Base-by-base conservation (phyloP, 2,113 vertebrate genomes). In the Psittacula cyanocephala region DNA sequence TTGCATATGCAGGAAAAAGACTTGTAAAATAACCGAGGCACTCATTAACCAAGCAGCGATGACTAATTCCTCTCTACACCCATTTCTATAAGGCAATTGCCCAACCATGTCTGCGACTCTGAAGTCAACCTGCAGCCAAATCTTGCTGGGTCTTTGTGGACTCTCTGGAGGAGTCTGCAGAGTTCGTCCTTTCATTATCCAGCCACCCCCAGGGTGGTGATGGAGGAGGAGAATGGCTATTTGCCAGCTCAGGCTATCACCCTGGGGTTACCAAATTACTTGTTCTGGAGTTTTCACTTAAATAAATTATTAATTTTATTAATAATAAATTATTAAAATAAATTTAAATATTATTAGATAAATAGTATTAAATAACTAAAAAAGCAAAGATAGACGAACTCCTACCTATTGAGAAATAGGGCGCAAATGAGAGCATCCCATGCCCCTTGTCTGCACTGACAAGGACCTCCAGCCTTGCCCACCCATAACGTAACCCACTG, bases 41-140 rank as follows among this genome's bases (percentile, higher is more conserved):
- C 71, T 94, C 85, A 88, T 77, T 93, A 95, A 91, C 86, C 76
- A 53, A 93, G 62, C 52, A 44, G 64, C 1, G 76, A 62, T 96
- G 82, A 96, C 86, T 97, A 96, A 97, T 50, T 89, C 55, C n/a
- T 96, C 77, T 81, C 86, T 94, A 92, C 85, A 53, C 92, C 86
- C 80, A 88, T 91, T 93, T 92, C 94, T 74, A 75, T 63, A 77
- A 83, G 86, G 55, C 80, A 91, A 23, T 95, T 96, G 83, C 91
- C 86, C 92, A 96, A 95, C 69, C 37, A 64, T 81, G 91, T 95
- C 95, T 96, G 88, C 0, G 7, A 92, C 52, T 86, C 76, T 0
- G 2, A 86, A 67, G 78, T 43, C 82, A 91, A 89, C 52, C 70
- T 72, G 49, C 71, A 89, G 90, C 39, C 85, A 86, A 60, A 81